Evolutionary conservation across 2,888 invertebrate genomes (phyloP), one percentile per base, ranked within the genome.

Genomic region (Hemicrepidius hirtus): DNA sequence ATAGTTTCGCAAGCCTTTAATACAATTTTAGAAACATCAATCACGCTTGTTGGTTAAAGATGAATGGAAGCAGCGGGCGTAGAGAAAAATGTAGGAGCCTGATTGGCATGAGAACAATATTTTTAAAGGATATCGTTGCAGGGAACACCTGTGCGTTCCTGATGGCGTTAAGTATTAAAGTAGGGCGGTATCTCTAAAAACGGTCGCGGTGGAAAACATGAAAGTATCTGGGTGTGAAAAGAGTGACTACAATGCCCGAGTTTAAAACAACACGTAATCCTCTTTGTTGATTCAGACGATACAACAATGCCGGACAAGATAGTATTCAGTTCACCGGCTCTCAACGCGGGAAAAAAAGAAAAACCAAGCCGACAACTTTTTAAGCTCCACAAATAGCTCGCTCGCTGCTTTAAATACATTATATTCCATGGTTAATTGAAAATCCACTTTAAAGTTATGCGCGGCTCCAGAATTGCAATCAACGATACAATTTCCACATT

Each of bases 401-500:
- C 76, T 73, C 77, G 76, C 76, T 78, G 79, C 80, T 83, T 84
- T 83, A 84, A 84, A 85, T 84, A 84, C 84, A 84, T 84, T 83
- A 82, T 81, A 83, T 82, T 84, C 84, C 83, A 84, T 84, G 83
- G 85, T 85, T 87, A 87, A 87, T 86, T 86, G 86, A 85, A 85
- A 86, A 85, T 85, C 86, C 86, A 86, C 86, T 86, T 84, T 84
- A 85, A 85, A 85, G 84, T 85, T 75, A 69, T 71, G 71, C 75
- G 75, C 68, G 68, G 72, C 71, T 73, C 75, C 82, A 80, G 84
- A 83, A 85, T 85, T 83, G 86, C 86, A 87, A 86, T 86, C 86
- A 86, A 85, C 86, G 86, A 85, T 86, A 86, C 86, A 86, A 86
- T 85, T 86, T 86, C 86, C 86, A 86, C 86, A 85, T 85, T 86